Evolutionary conservation across 2,113 vertebrate species (phyloP).

Genomic region (Nanorana parkeri): DNA sequence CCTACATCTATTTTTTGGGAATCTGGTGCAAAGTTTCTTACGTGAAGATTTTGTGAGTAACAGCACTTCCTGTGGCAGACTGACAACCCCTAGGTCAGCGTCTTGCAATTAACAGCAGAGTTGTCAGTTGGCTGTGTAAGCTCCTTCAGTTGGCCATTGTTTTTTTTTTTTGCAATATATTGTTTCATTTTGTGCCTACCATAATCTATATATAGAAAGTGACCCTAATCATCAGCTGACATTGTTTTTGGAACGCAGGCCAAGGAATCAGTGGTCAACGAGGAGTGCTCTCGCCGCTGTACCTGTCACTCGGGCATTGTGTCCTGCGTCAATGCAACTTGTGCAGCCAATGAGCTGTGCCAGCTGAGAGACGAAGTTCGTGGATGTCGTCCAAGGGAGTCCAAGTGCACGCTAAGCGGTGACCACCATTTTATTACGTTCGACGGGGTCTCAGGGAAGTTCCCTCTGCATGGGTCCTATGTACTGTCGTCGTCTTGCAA

Average conservation of each 20-base stretch:
- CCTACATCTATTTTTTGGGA: too few relatives aligned
- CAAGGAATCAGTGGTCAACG: conserved; percentile 13
- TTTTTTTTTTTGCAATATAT: too few relatives aligned
- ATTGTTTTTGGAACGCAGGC: neutral
- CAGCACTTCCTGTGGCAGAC: too few relatives aligned
- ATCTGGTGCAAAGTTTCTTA: too few relatives aligned
- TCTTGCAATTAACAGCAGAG: too few relatives aligned
- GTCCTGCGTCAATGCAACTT: conserved; percentile 2
- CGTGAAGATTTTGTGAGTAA: too few relatives aligned
- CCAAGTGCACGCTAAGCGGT: neutral
- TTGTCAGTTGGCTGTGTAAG: too few relatives aligned
- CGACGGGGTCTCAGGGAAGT: conserved; percentile 38
- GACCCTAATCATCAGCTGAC: neutral
- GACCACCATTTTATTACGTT: conserved; percentile 19
- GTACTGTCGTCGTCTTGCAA: conserved; percentile 40
- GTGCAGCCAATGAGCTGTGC: conserved; percentile 20
- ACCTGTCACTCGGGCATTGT: conserved; percentile 22
- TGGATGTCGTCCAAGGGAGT: conserved; percentile 16
- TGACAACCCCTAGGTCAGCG: too few relatives aligned
- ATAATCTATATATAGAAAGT: too few relatives aligned
- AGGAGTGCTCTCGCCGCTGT: conserved; percentile 22
- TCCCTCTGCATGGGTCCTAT: conserved; percentile 8
- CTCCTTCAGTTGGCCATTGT: too few relatives aligned
- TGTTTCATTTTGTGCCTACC: too few relatives aligned
- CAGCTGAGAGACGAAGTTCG: conserved; percentile 39